Evolutionary conservation across 2,113 vertebrate species (phyloP).

Genomic region (Bos indicus): DNA sequence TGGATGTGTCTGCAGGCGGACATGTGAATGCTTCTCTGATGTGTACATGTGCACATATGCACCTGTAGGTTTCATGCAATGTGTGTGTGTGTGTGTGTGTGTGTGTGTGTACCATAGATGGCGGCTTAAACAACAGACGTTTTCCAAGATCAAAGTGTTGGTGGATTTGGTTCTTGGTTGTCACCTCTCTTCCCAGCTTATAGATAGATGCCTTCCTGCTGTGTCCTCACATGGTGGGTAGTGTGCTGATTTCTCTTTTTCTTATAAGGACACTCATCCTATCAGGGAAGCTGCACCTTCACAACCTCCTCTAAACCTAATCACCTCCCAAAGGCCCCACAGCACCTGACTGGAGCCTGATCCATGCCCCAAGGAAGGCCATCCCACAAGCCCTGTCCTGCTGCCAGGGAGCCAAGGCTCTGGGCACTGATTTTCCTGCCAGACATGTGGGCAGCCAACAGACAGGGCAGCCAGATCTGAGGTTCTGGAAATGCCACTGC

Average conservation of each 20-base stretch:
- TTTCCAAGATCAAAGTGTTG: not conserved
- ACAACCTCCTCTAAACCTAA: not conserved
- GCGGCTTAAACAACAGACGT: not conserved
- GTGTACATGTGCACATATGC: not conserved
- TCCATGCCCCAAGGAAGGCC: not conserved
- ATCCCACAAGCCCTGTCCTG: not conserved
- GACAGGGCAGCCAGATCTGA: not conserved
- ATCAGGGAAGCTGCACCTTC: not conserved
- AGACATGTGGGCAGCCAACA: not conserved
- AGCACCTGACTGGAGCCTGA: not conserved
- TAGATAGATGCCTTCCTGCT: not conserved
- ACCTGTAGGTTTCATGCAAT: not conserved
- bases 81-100: not conserved
- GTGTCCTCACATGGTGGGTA: not conserved
- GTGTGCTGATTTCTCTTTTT: not conserved
- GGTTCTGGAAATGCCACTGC: not conserved
- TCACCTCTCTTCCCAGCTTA: not conserved
- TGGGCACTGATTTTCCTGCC: not conserved
- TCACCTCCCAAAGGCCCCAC: not conserved
- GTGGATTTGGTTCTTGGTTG: not conserved
- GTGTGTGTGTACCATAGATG: not conserved
- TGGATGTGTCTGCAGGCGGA: not conserved
- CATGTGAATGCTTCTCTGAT: not conserved
- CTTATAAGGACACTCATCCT: not conserved
- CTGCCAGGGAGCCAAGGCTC: not conserved